Conservation (phyloP, 2,888 invertebrate genomes). For the Invenusta paracnida region DNA sequence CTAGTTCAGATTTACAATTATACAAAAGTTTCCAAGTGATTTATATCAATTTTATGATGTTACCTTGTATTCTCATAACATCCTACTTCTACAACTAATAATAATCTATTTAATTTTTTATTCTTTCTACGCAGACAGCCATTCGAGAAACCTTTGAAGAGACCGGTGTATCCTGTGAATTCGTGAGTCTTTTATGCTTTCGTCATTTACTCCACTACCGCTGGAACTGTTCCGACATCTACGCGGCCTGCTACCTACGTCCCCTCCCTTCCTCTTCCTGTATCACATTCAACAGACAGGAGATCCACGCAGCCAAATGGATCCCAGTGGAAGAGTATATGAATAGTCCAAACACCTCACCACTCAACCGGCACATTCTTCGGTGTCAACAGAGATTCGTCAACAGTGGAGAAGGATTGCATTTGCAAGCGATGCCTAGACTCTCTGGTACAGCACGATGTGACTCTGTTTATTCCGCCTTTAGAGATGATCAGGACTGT, state of each 20-base stretch:
- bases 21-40: too few species aligned
- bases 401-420: neutral
- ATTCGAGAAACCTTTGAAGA: conserved; percentile 83
- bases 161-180: conserved; percentile 75
- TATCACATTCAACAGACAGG: neutral
- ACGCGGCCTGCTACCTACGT: conserved; percentile 70
- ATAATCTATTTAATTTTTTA: too few species aligned
- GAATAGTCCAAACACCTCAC: neutral
- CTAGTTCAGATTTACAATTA: too few species aligned
- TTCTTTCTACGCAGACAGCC: conserved; percentile 75
- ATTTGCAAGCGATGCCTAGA: too few species aligned
- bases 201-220: conserved; percentile 73
- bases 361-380: neutral
- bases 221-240: conserved; percentile 80
- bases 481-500: too few species aligned
- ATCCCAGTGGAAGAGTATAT: neutral
- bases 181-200: conserved; percentile 71
- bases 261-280: too few species aligned
- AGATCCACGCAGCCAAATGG: neutral
- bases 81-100: too few species aligned
- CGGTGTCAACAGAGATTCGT: neutral
- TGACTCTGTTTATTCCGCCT: too few species aligned
- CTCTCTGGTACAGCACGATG: too few species aligned
- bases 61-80: too few species aligned
- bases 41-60: too few species aligned